phyloP scores from a whole-genome alignment of 2,888 invertebrate species.

The Eustalomyia histrio region DNA sequence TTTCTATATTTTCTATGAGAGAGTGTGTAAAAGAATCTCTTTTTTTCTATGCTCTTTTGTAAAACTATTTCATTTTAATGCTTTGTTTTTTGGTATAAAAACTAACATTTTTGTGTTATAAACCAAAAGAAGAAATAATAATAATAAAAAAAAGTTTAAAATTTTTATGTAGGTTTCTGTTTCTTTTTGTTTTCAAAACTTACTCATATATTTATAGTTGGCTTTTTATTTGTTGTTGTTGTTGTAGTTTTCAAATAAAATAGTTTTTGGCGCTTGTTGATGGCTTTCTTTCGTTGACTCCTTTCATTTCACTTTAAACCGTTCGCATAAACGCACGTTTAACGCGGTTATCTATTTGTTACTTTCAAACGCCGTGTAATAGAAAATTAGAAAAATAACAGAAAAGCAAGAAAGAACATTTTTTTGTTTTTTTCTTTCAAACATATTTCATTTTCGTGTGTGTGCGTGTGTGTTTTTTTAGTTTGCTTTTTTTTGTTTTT shows the following conservation, averaged over 20 bases:
- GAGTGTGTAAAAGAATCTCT: conserved; percentile 49
- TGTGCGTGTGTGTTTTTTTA: conserved; percentile 15
- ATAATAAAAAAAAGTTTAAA: conserved; percentile 36
- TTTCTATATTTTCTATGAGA: not conserved
- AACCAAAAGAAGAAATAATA: not conserved
- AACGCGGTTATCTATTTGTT: conserved; percentile 74
- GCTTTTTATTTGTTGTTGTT: conserved; percentile 42
- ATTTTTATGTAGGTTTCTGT: conserved; percentile 50
- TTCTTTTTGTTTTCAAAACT: conserved; percentile 34
- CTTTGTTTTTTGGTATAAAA: conserved; percentile 26
- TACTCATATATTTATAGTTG: conserved; percentile 25
- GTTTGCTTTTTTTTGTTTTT: conserved; percentile 9
- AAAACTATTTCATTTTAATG: conserved; percentile 18
- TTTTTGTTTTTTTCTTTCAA: not conserved
- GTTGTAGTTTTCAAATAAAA: conserved; percentile 58
- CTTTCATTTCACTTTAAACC: conserved; percentile 80
- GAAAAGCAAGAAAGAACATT: conserved; percentile 13
- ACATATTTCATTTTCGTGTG: not conserved
- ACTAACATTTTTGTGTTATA: conserved; percentile 30
- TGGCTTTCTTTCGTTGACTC: conserved; percentile 80
- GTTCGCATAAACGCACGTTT: conserved; percentile 80
- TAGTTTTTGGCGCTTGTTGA: conserved; percentile 69
- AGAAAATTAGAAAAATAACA: conserved; percentile 4
- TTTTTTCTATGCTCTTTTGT: not conserved
- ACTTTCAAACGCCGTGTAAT: conserved; percentile 35